Base-by-base conservation (phyloP, 1,140 invertebrate genomes). In the Drosophila sulfurigaster region DNA sequence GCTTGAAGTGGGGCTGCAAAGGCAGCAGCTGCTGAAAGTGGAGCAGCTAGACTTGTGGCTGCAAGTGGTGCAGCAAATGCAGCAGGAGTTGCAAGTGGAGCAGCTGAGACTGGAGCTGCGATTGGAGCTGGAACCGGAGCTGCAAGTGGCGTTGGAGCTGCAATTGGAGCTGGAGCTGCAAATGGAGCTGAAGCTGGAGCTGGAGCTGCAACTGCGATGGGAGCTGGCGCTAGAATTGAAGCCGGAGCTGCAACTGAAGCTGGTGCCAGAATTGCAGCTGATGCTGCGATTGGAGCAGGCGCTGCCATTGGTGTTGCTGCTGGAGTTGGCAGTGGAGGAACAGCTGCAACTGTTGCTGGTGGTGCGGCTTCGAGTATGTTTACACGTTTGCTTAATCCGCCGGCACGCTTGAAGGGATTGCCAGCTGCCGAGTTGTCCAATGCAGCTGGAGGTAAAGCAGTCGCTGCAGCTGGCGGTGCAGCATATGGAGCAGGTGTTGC, bases 401-500 rank as follows among this genome's bases (percentile, higher is more conserved):
- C 91, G 2, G 82, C 69, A 5, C 91, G 82, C 78, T 94, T 94
- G 64, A 91, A 92, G 16, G 91, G 91, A 75, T 92, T 92, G 1
- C 79, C 85, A 5, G 71, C 41, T 5, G 57, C 52, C 1, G 48
- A 16, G 6, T 35, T 10, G 1, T 73, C 52, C 16, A 58, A 20
- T 35, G 67, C 5, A 0, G 78, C n/a, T 4, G 74, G 66, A 20
- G 76, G 68, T 46, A 57, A 13, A 3, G 63, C 63, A 7, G 49
- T 8, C 25, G n/a, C 1, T 25, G 63, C 54, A 4, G 49, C 13
- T 25, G 16, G 16, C n/a, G 38, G 30, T 8, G 1, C 7, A 32
- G 30, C 1, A 35, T 43, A 46, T 6, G 49, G 20, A 25, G 51
- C 38, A 4, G 30, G 30, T 32, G 46, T n/a, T 3, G 59, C 25